Conservation (phyloP, 2,888 invertebrate species). For the Drosophila greeni region DNA sequence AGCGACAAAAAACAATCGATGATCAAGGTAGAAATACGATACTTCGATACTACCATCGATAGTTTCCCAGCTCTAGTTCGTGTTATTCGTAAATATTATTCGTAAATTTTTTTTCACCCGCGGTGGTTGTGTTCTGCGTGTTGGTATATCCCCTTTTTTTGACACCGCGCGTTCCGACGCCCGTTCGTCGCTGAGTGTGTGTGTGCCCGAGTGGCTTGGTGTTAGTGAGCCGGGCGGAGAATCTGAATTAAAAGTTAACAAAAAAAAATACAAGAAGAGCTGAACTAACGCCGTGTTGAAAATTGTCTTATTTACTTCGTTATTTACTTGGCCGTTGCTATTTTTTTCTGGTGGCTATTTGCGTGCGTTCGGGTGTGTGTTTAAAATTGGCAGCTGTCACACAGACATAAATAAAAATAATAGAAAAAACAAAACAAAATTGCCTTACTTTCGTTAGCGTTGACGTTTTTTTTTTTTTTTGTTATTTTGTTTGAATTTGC, state of each 20-base stretch:
- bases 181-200: constrained; percentile 9
- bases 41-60: no score
- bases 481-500: constrained; percentile 3
- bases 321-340: constrained; percentile 43
- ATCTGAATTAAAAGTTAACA: constrained; percentile 12
- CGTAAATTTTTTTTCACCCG: constrained; percentile 3
- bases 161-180: constrained; percentile 22
- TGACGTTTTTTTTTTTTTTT: constrained; percentile 6
- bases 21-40: no score
- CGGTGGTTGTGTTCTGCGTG: constrained; percentile 8
- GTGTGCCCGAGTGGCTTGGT: constrained; percentile 10
- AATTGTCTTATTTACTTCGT: constrained; percentile 58
- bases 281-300: constrained; percentile 40
- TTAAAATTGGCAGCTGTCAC: constrained; percentile 39
- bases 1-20: no score
- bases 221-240: constrained; percentile 25
- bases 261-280: background rate
- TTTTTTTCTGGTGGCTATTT: constrained; percentile 35
- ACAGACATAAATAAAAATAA: constrained; percentile 32
- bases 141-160: constrained; percentile 8
- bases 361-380: constrained; percentile 32
- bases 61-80: no score
- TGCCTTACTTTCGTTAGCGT: constrained; percentile 6
- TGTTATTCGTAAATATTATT: no score
- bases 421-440: constrained; percentile 25